Base-by-base conservation (phyloP, 2,113 vertebrate species). In the Mugil cephalus region DNA sequence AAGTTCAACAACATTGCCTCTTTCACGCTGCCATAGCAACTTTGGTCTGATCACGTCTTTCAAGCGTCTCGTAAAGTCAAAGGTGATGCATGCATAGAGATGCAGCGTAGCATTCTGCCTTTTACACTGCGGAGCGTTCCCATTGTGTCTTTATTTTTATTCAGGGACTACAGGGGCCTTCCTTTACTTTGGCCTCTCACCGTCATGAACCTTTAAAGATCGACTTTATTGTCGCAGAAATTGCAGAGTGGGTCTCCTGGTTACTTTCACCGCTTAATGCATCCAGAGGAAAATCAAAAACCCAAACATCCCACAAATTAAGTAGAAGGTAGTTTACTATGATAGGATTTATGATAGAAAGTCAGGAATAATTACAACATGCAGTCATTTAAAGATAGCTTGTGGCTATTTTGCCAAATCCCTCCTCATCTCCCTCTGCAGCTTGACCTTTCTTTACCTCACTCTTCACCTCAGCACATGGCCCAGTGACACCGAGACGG, bases 321-420 rank as follows among this genome's bases (percentile, higher is more conserved):
- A 75, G 52, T 34, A 64, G 46, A 77, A 65, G 51, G 75, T 80
- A 58, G 56, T 43, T 74, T 12, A 58, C 52, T 43, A 14, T 69
- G 51, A 74, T 38, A n/a, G 17, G 58, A 82, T 83, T 81, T 75
- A 83, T 73, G 73, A 71, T 56, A 58, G 62, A 69, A 50, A 40
- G 64, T 67, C 62, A 50, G 46, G 48, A 76, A 53, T 78, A 83
- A 82, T 81, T 83, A 73, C 63, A 86, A 69, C 30, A 39, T 47
- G 21, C 21, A 48, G 24, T 43, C 8, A 85, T 82, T 78, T 67
- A 80, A 79, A 77, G 46, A 71, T 70, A 82, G 72, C 51, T 77
- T 1, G 68, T 52, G 74, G 68, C 17, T 72, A 47, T 83, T 82
- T 77, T 63, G 62, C 4, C 40, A 64, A 67, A 58, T 66, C 55